Conservation (phyloP, 2,888 invertebrate species). For the Leistus spinibarbis region DNA sequence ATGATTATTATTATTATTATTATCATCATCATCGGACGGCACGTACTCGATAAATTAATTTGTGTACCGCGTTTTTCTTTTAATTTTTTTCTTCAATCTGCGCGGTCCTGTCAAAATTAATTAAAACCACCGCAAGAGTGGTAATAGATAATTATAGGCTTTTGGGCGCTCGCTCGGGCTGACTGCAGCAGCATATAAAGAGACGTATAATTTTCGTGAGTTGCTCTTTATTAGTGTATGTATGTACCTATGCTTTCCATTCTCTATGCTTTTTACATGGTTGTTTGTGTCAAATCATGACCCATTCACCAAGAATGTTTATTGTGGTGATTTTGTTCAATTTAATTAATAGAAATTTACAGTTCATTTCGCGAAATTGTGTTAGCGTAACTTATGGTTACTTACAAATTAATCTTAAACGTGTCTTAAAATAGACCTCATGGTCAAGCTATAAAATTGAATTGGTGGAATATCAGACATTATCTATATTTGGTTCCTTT, state of each 20-base stretch:
- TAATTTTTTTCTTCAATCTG: slow-evolving; percentile 12
- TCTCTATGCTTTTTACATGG: neutral
- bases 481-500: no score
- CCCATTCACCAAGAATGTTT: neutral
- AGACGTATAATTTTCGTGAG: neutral
- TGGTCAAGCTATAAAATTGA: no score
- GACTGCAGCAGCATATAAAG: neutral
- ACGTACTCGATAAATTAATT: slow-evolving; percentile 27
- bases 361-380: neutral
- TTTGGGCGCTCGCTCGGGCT: neutral
- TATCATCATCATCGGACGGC: neutral
- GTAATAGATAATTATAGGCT: slow-evolving; percentile 33
- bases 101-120: slow-evolving; percentile 35
- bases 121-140: slow-evolving; percentile 26
- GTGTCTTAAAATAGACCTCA: no score
- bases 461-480: no score
- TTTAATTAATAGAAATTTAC: neutral
- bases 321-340: no score
- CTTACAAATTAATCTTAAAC: no score
- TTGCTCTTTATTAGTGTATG: neutral
- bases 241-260: neutral
- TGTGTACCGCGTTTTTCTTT: neutral
- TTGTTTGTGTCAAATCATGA: neutral
- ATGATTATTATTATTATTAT: neutral
- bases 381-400: neutral